Evolutionary conservation across 2,888 invertebrate genomes (phyloP).

Genomic region (Tetragonisca angustula): DNA sequence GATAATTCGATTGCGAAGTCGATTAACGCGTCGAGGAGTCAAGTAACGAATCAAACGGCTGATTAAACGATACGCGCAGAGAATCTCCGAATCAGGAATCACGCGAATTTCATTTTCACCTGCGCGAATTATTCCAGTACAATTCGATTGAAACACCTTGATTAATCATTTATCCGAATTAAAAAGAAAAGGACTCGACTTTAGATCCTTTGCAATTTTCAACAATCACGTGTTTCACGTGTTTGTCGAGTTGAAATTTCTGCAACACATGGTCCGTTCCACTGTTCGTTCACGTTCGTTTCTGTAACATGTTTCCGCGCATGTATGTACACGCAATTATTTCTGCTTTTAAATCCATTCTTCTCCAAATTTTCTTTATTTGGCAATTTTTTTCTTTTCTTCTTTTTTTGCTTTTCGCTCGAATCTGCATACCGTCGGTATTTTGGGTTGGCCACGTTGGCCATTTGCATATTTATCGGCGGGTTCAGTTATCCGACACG

Average conservation of each 20-base stretch:
- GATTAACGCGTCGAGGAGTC: not conserved
- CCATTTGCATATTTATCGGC: constrained; percentile 14
- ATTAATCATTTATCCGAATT: constrained; percentile 6
- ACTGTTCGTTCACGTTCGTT: no score
- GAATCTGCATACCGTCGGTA: not conserved
- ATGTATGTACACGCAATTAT: no score
- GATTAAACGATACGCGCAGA: not conserved
- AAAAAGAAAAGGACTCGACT: not conserved
- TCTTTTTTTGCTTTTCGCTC: not conserved
- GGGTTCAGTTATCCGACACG: not conserved
- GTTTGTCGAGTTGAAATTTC: not conserved
- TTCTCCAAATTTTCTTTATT: not conserved
- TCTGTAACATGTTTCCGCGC: no score
- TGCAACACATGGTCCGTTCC: no score
- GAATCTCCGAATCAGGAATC: not conserved
- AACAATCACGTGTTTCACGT: not conserved
- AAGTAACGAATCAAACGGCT: not conserved
- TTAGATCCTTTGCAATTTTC: not conserved
- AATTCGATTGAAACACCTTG: not conserved
- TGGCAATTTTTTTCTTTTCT: not conserved
- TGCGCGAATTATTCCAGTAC: not conserved
- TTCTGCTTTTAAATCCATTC: not conserved
- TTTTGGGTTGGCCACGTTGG: not conserved
- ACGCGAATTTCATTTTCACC: not conserved
- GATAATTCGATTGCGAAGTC: not conserved